Conservation (phyloP, 2,113 vertebrate genomes). For the Cyanistes caeruleus region DNA sequence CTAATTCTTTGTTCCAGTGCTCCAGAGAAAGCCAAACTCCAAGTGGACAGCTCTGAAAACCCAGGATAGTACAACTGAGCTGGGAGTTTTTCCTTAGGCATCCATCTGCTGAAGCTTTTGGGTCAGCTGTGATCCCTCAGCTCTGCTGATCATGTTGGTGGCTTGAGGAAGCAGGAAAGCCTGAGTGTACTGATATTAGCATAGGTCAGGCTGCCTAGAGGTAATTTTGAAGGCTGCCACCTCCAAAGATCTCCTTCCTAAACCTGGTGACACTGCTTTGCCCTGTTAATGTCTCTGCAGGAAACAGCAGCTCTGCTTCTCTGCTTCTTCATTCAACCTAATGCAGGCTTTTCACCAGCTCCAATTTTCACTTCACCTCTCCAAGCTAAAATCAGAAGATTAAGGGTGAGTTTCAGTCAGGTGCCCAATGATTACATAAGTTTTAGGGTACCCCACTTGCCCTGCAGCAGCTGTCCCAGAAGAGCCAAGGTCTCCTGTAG, state of each 20-base stretch:
- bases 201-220: neutral
- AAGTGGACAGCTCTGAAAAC: neutral
- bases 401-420: neutral
- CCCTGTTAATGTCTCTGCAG: no score
- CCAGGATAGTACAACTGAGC: fast-evolving
- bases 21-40: neutral
- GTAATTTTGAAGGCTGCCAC: neutral
- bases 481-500: neutral
- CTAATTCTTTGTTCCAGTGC: neutral
- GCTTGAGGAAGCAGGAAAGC: neutral
- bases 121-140: neutral
- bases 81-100: neutral
- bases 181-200: neutral
- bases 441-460: neutral
- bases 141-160: neutral
- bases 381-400: neutral
- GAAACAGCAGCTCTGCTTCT: neutral
- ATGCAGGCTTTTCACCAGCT: neutral
- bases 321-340: neutral
- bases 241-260: neutral
- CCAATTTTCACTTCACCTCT: neutral
- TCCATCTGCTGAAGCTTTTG: neutral
- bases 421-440: neutral
- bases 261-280: fast-evolving
- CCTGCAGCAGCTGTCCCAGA: neutral